Evolutionary conservation across 2,113 vertebrate species (phyloP).

Genomic region (Xenotilapia caudafasciata): DNA sequence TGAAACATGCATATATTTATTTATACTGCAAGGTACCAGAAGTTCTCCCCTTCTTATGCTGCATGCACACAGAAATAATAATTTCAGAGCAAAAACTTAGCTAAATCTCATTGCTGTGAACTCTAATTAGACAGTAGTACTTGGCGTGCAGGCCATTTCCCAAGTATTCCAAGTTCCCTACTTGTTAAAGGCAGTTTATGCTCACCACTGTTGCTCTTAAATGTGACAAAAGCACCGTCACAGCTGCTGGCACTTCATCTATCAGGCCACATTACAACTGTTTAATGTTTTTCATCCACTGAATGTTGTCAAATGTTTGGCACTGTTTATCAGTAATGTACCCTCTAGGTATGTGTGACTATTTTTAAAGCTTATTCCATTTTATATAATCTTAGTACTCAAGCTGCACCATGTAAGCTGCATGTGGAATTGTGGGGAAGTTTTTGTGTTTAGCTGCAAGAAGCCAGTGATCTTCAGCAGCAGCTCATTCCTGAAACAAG

Average conservation of each 20-base stretch:
- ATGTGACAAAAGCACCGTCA: not conserved
- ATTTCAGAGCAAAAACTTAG: not conserved
- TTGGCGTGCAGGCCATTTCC: not conserved
- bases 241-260: not conserved
- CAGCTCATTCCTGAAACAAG: not conserved
- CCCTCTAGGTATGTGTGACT: not conserved
- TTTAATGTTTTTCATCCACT: not conserved
- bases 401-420: not conserved
- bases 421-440: not conserved
- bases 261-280: not conserved
- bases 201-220: not conserved
- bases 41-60: not conserved
- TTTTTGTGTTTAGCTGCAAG: not conserved
- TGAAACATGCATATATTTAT: not conserved
- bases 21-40: not conserved
- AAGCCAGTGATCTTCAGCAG: not conserved
- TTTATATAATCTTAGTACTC: not conserved
- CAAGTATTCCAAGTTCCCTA: not conserved
- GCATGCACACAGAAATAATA: not conserved
- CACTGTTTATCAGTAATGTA: not conserved
- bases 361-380: not conserved
- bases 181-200: not conserved
- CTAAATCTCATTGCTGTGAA: not conserved
- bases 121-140: not conserved
- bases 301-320: not conserved